Conservation (phyloP, 1,140 invertebrate genomes). For the Neotoxoptera formosana region DNA sequence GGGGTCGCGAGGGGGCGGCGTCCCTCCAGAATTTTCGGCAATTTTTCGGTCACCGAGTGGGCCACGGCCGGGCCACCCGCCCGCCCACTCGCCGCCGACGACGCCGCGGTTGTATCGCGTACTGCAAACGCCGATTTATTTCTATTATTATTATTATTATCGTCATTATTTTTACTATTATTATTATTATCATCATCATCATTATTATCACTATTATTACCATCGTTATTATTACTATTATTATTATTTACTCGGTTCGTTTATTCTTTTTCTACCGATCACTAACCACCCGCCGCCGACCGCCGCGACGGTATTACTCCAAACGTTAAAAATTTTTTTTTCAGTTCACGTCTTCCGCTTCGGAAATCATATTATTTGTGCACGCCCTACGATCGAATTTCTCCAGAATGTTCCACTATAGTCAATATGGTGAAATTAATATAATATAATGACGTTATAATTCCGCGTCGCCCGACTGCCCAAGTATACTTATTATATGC, state of each 20-base stretch:
- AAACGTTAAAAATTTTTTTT: background rate
- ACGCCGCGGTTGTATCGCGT: background rate
- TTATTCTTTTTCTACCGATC: background rate
- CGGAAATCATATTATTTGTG: background rate
- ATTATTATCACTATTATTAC: too few relatives aligned
- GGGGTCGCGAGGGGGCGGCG: background rate
- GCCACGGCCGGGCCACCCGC: too few relatives aligned
- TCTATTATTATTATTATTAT: too few relatives aligned
- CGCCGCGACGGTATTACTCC: background rate
- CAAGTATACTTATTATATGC: background rate
- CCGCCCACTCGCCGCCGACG: too few relatives aligned
- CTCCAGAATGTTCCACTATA: background rate
- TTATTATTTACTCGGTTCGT: background rate
- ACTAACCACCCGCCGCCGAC: too few relatives aligned
- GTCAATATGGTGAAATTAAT: background rate
- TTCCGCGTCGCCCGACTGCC: background rate
- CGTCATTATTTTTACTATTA: too few relatives aligned
- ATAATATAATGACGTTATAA: too few relatives aligned
- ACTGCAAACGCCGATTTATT: background rate
- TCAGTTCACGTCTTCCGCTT: background rate
- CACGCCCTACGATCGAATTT: background rate
- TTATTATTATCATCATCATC: background rate
- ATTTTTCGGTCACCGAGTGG: background rate
- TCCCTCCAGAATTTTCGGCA: background rate
- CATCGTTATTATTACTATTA: too few relatives aligned